Base-by-base conservation (phyloP, 1,140 invertebrate species). In the Tribolium madens region DNA sequence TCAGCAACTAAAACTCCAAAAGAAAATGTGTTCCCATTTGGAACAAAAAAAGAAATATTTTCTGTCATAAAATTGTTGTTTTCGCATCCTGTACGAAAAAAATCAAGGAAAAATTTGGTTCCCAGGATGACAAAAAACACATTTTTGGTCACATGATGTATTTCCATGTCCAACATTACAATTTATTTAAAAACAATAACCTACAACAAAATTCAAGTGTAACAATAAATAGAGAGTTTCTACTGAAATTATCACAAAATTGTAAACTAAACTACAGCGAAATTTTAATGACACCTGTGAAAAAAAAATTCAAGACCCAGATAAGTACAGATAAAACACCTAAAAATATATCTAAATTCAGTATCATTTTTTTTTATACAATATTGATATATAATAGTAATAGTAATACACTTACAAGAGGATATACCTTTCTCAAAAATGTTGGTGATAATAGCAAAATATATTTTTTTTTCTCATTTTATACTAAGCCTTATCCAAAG, bases 161-260 rank as follows among this genome's bases (percentile, higher is more conserved):
- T 64, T 64, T 33, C 57, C 53, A 60, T 60, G 26, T 64, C 42
- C 48, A 68, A 75, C 73, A 75, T 75, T 75, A 75, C 53, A 75
- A 26, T 75, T 75, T 64, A 6, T 64, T 64, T 64, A 33, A 64
- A 64, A 64, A 64, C 57, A 64, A 75, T 33, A 33, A 57, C 47
- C 64, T 47, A 75, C 57, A 75, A 75, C 73, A 75, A 47, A 75
- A 75, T 48, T 64, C 18, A 75, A 18, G 47, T 46, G 18, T 68
- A 75, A 75, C 15, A 74, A 57, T 42, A 74, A 60, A 52, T 74
- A 75, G 26, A 75, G 33, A 64, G 5, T 10, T 33, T 12, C 57
- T 64, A 64, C 21, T 64, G 36, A 64, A 64, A 64, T 64, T 64
- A 64, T 64, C 57, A 64, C 57, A 64, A 64, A 68, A 75, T 10